A percentile compares a stretch with the other conserved stretches of the same genome.
phyloP scores from a whole-genome alignment of 2,888 invertebrate genomes.

The Drosophila villosipedis region DNA sequence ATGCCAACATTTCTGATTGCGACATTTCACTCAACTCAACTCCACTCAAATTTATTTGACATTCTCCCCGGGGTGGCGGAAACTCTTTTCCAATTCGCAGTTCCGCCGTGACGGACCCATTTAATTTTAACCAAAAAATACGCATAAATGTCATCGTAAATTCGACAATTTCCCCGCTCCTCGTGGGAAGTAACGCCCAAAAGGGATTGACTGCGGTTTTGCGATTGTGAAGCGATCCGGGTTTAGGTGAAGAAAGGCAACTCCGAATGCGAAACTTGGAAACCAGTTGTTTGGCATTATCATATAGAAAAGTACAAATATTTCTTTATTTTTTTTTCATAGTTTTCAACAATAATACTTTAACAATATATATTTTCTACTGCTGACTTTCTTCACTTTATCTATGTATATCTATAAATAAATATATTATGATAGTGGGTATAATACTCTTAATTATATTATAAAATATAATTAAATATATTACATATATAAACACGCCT shows the following conservation, averaged over 20 bases:
- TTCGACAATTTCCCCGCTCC: conserved; percentile 53
- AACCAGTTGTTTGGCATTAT: background rate
- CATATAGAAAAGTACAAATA: background rate
- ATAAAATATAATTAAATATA: background rate
- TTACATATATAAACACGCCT: background rate
- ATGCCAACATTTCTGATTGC: conserved; percentile 29
- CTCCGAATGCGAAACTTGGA: background rate
- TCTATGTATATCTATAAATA: too few relatives aligned
- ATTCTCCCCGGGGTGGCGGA: conserved; percentile 52
- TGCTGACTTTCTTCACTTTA: background rate
- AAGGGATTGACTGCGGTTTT: conserved; percentile 20
- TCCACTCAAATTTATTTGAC: conserved; percentile 77
- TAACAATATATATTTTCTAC: background rate
- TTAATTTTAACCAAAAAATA: conserved; percentile 60
- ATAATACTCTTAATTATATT: too few relatives aligned
- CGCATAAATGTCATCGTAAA: conserved; percentile 83
- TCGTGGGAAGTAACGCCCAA: conserved; percentile 57
- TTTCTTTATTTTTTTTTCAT: background rate
- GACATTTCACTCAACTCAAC: conserved; percentile 46
- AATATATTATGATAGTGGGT: background rate
- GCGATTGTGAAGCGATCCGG: background rate
- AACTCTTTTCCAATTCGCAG: conserved; percentile 40
- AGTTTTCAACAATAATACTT: too few relatives aligned
- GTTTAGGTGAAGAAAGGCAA: background rate
- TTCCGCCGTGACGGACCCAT: conserved; percentile 28